A percentile compares a stretch with the other conserved stretches of the same genome.
These are phyloP conservation scores for Neogale vison DNA, from an alignment of 2,113 vertebrate genomes.

Conservation along the genomic window DNA sequence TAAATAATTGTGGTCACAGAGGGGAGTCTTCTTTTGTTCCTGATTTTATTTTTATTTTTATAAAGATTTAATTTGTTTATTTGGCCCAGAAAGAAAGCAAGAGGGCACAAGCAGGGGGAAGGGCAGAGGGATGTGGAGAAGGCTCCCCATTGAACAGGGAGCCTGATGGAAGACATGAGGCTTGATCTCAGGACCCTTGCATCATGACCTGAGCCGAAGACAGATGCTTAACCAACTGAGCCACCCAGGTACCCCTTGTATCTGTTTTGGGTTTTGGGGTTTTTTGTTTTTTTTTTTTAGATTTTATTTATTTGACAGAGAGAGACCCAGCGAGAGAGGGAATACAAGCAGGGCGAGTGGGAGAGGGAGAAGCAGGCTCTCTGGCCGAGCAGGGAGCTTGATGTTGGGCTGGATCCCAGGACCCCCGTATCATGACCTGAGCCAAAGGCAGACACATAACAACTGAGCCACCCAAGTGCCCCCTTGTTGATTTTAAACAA, in stretches of 20 bases:
- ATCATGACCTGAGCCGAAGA: no score
- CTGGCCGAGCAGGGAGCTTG: background rate
- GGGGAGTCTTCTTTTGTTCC: background rate
- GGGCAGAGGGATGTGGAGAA: no score
- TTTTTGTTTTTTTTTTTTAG: background rate
- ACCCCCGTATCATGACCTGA: no score
- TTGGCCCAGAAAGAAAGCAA: no score
- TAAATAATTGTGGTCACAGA: background rate
- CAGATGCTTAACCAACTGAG: no score
- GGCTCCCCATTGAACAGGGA: no score
- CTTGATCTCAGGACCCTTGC: no score
- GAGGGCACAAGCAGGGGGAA: no score
- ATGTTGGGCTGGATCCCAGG: background rate
- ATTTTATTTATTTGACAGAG: background rate
- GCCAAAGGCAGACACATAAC: background rate
- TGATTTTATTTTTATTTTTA: background rate
- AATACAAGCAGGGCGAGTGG: background rate
- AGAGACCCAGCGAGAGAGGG: background rate
- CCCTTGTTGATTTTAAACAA: conserved; percentile 7
- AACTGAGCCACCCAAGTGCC: background rate
- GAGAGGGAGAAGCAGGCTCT: background rate
- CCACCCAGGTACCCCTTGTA: background rate
- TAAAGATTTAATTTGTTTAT: no score
- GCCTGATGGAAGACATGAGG: no score
- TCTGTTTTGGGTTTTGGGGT: no score